Base-by-base conservation (phyloP, 2,888 invertebrate species). In the Eurois occulta region DNA sequence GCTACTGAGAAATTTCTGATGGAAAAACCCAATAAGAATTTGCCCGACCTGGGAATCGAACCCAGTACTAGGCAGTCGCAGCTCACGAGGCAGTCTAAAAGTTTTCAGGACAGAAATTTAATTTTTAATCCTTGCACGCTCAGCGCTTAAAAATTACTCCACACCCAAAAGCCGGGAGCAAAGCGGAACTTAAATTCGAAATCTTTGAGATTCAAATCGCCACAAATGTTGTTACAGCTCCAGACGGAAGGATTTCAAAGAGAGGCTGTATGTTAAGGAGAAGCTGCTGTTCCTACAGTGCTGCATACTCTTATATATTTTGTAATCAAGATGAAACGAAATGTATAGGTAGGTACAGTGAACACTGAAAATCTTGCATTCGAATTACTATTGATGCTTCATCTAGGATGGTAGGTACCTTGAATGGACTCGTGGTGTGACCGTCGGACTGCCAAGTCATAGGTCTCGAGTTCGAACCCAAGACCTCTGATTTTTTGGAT, bases 161-260 rank as follows among this genome's bases (percentile, higher is more conserved):
- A 89, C 68, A 83, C 11, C 38, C 70, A 78, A 72, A 84, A 74
- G 89, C 90, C 89, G 72, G 88, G 87, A 92, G 94, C 94, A 89
- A 84, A 91, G 88, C 90, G 91, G 91, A 94, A 95, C 93, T 95
- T 94, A 94, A 95, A 95, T 95, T 94, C 89, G 92, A 95, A 96
- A 96, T 96, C 95, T 96, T 96, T 96, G 96, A 95, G 95, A 96
- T 96, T 96, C 96, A 96, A 96, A 96, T 95, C 94, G 95, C 92
- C 95, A 93, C 93, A 93, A 95, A 95, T 87, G 91, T 90, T 90
- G 93, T 96, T 95, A 95, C 80, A 84, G 85, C 86, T 85, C 86
- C 90, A 92, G 92, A 90, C 91, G 90, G 91, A 91, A 88, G 91
- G 94, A 94, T 94, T 94, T 92, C 91, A 95, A 94, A 93, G 92